Base-by-base conservation (phyloP, 2,113 vertebrate species). In the Bolborhynchus lineola region DNA sequence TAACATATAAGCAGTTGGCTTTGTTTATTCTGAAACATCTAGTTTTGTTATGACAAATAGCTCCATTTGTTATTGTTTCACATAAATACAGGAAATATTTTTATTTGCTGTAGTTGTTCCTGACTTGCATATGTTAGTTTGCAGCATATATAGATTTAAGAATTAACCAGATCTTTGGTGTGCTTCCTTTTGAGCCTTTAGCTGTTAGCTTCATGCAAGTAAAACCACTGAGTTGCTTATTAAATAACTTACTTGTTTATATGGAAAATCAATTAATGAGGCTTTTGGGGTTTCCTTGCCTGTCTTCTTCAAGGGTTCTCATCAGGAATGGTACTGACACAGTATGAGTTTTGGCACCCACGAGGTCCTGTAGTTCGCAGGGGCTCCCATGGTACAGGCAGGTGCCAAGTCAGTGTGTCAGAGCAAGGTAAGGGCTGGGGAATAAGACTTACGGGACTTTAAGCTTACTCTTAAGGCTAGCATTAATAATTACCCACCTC, bases 161-260 rank as follows among this genome's bases (percentile, higher is more conserved):
- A 96, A 90, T 95, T 96, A 96, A 95, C 82, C 44, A 77, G 85
- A 84, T 82, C 82, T 88, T 96, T 92, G 92, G 89, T 92, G 75
- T 92, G 82, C 95, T 96, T 97, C 82, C 88, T 96, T 96, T 88
- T 84, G 92, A 96, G 91, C 89, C 69, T 83, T 97, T 86, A 75
- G 47, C 78, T 55, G 83, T 97, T 97, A 97, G 86, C 89, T 97
- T 94, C 37, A 77, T 88, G 93, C n/a, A 10, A 94, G 93, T 90
- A 94, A 96, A 95, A 97, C 49, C 96, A 95, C 35, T 26, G 93
- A 93, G 96, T 92, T 95, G 94, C 91, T 98, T 96, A 59, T 92
- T 95, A 97, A 97, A 93, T 90, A 96, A 88, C 90, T 97, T 97
- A 92, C 81, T 96, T 98, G 96, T 98, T 97, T 98, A 96, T 97